These are phyloP conservation scores for Pectinophora gossypiella DNA, from an alignment of 1,140 invertebrate species.

Conservation along the genomic window DNA sequence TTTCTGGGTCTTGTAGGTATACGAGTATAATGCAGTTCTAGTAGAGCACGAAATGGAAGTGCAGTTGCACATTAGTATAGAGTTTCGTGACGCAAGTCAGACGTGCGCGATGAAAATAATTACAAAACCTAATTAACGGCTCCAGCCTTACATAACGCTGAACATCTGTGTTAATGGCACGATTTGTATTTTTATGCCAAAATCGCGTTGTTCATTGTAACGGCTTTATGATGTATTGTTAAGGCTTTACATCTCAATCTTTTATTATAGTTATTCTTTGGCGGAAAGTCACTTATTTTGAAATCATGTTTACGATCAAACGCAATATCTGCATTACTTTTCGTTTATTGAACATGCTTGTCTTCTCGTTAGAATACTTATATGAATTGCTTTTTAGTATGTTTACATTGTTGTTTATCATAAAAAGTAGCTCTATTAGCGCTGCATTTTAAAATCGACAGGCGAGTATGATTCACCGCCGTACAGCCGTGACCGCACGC, in stretches of 20 bases:
- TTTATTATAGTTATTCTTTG: too few species aligned
- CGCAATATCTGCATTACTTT: too few species aligned
- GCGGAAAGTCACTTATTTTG: too few species aligned
- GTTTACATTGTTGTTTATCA: too few species aligned
- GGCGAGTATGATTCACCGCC: conserved; percentile 18
- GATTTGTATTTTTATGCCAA: conserved; percentile 23
- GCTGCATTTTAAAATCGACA: background rate
- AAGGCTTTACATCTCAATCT: background rate
- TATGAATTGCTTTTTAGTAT: too few species aligned
- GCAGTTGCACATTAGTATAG: conserved; percentile 10
- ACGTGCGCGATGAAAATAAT: conserved; percentile 13
- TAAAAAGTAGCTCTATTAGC: background rate
- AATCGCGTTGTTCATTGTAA: background rate
- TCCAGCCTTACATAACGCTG: conserved; percentile 38
- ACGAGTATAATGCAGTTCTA: too few species aligned
- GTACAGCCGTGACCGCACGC: conserved; percentile 19
- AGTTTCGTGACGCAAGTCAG: conserved; percentile 14
- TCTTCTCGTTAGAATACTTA: too few species aligned
- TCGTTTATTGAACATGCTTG: too few species aligned
- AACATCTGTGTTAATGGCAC: conserved; percentile 57
- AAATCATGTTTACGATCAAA: too few species aligned
- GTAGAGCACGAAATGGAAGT: conserved; percentile 3
- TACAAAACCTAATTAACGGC: conserved; percentile 30
- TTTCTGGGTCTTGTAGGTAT: too few species aligned
- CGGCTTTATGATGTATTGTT: background rate